phyloP scores from a whole-genome alignment of 2,888 invertebrate species.

The Zootermopsis nevadensis region DNA sequence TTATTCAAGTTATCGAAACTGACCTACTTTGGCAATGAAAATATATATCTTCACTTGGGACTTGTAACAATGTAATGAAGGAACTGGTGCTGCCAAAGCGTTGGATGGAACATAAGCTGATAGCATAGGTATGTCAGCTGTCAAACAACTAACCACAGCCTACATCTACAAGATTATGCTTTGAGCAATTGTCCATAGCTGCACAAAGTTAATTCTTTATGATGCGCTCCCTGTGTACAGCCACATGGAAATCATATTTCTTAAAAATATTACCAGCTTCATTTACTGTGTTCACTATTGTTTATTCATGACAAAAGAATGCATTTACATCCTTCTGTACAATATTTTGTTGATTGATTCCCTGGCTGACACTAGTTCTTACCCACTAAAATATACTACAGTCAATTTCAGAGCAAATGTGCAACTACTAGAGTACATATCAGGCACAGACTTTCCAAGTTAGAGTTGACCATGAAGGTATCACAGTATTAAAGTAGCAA shows the following conservation, averaged over 20 bases:
- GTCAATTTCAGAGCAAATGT: too few species aligned
- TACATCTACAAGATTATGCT: neutral
- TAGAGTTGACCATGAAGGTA: too few species aligned
- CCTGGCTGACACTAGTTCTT: too few species aligned
- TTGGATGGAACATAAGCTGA: neutral
- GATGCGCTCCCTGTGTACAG: too few species aligned
- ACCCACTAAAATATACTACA: too few species aligned
- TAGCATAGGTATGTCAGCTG: neutral
- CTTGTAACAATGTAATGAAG: neutral
- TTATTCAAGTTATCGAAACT: neutral
- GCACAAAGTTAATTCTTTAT: neutral
- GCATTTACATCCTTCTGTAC: too few species aligned
- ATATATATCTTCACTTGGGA: neutral
- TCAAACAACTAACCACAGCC: neutral
- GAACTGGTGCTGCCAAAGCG: constrained; percentile 5
- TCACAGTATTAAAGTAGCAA: too few species aligned
- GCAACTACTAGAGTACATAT: too few species aligned
- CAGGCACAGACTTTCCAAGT: too few species aligned
- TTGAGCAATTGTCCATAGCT: neutral
- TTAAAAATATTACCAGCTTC: neutral
- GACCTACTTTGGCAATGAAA: neutral
- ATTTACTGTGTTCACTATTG: too few species aligned
- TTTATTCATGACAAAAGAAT: too few species aligned
- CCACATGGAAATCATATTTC: neutral
- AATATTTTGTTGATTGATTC: too few species aligned